phyloP scores from a whole-genome alignment of 1,140 invertebrate species.

The Ctenoplectra terminalis region DNA sequence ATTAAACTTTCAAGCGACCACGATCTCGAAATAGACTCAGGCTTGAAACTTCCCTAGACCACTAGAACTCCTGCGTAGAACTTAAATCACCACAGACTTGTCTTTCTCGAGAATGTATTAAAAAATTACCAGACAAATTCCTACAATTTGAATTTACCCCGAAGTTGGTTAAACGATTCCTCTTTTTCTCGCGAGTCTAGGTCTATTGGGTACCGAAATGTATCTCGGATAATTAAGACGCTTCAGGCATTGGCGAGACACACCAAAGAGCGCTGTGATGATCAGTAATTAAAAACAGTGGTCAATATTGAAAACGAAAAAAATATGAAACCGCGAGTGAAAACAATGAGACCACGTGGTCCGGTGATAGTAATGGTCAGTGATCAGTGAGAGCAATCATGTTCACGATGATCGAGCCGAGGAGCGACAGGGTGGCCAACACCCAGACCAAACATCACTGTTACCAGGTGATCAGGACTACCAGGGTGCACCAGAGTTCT shows the following conservation, averaged over 20 bases:
- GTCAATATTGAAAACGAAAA: background rate
- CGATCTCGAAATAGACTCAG: background rate
- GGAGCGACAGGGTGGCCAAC: conserved; percentile 67
- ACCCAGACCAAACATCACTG: conserved; percentile 74
- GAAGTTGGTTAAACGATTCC: background rate
- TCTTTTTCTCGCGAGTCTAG: conserved; percentile 40
- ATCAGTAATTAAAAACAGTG: background rate
- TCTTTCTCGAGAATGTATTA: background rate
- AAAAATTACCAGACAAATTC: background rate
- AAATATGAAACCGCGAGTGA: background rate
- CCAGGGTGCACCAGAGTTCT: conserved; percentile 78
- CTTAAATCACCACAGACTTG: background rate
- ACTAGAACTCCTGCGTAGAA: background rate
- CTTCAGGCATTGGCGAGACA: conserved; percentile 38
- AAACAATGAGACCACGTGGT: conserved; percentile 21
- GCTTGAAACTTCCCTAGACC: background rate
- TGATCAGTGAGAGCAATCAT: conserved; percentile 63
- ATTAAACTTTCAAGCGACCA: conserved; percentile 13
- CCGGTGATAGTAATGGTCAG: background rate
- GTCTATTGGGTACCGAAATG: conserved; percentile 70
- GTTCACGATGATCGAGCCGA: conserved; percentile 80
- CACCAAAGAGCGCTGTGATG: conserved; percentile 59
- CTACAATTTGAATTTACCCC: no score
- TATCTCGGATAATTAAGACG: conserved; percentile 67
- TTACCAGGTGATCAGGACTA: conserved; percentile 80